phyloP scores from a whole-genome alignment of 1,140 invertebrate species.

The Bathynomus jamesi region DNA sequence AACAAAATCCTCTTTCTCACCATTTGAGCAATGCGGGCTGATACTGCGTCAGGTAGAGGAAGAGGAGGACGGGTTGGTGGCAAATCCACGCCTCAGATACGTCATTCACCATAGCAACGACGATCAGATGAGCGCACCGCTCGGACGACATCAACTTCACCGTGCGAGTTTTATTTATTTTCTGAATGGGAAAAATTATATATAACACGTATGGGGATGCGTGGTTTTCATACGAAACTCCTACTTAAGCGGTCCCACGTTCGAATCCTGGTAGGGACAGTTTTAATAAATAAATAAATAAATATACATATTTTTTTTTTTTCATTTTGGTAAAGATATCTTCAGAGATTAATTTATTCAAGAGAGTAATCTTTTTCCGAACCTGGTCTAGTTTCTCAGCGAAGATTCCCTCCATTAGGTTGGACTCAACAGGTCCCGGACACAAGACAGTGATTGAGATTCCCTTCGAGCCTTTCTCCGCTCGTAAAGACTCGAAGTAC shows the following conservation, averaged over 20 bases:
- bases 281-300: not conserved
- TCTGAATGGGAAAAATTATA: no score
- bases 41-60: slow-evolving; percentile 58
- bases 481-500: slow-evolving; percentile 57
- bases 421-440: slow-evolving; percentile 65
- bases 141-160: slow-evolving; percentile 58
- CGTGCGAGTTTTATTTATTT: slow-evolving; percentile 43
- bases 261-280: no score
- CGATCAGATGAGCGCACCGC: slow-evolving; percentile 63
- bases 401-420: slow-evolving; percentile 61
- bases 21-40: slow-evolving; percentile 47
- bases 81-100: slow-evolving; percentile 67
- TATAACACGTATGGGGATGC: not conserved
- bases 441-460: slow-evolving; percentile 63
- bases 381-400: slow-evolving; percentile 57
- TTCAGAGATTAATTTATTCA: no score
- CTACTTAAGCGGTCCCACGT: not conserved
- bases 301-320: no score
- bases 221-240: not conserved
- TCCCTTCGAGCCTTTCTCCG: slow-evolving; percentile 54
- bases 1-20: no score
- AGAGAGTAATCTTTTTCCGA: slow-evolving; percentile 37
- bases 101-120: slow-evolving; percentile 66
- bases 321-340: no score
- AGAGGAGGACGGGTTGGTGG: slow-evolving; percentile 53